These are phyloP conservation scores for Cephus pulcher DNA, from an alignment of 2,888 invertebrate species.

Conservation along the genomic window DNA sequence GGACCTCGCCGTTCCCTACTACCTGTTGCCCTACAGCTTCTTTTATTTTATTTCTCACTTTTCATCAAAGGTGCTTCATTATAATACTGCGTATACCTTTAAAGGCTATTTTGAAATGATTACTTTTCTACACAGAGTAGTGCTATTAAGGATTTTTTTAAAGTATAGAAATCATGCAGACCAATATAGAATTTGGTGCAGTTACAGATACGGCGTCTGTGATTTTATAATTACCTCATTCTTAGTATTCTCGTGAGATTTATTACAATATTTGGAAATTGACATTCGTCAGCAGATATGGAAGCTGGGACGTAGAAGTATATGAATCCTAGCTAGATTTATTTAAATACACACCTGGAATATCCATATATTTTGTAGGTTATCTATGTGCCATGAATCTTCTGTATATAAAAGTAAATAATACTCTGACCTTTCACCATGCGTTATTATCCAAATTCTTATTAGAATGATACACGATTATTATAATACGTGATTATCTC, in stretches of 20 bases:
- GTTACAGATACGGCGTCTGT: not conserved
- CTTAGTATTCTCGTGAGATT: not conserved
- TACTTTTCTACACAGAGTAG: not conserved
- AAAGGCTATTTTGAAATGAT: not conserved
- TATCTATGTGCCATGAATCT: not conserved
- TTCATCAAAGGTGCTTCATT: not conserved
- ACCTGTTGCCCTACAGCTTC: conserved; percentile 23
- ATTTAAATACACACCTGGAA: not conserved
- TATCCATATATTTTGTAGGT: not conserved
- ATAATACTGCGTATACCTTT: not conserved
- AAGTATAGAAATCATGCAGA: not conserved
- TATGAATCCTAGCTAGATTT: not conserved
- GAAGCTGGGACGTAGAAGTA: not conserved
- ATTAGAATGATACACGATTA: not conserved
- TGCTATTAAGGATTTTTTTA: not conserved
- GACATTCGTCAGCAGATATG: not conserved
- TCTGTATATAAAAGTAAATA: not conserved
- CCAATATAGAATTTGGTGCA: not conserved
- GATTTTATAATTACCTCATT: not conserved
- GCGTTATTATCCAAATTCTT: not conserved
- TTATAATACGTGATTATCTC: not conserved
- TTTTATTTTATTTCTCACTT: not conserved
- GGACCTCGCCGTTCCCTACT: conserved; percentile 5
- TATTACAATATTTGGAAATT: not conserved
- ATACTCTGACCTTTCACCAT: not conserved